phyloP scores from a whole-genome alignment of 2,797 vertebrate species.

The Tinamus major region DNA sequence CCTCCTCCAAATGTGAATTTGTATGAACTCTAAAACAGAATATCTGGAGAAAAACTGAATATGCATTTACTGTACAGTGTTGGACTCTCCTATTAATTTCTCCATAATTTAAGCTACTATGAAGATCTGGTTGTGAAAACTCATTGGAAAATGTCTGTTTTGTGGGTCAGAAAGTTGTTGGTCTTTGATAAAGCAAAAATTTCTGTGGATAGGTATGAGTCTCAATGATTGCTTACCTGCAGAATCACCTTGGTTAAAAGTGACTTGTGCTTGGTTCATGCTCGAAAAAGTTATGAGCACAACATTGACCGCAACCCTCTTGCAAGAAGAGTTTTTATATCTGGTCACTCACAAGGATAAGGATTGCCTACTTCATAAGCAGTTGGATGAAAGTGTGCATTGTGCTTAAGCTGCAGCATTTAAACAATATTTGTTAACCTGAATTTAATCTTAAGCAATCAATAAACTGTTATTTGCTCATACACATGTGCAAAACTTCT shows the following conservation, averaged over 20 bases:
- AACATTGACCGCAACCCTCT: background rate
- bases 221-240: background rate
- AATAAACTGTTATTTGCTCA: background rate
- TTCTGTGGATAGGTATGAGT: background rate
- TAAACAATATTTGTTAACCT: background rate
- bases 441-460: background rate
- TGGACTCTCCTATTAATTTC: background rate
- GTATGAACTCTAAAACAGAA: background rate
- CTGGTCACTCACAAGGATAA: background rate
- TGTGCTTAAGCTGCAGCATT: background rate
- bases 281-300: background rate
- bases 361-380: background rate
- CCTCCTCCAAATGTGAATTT: background rate
- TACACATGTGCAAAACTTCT: background rate
- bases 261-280: background rate
- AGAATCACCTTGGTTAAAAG: background rate
- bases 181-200: background rate
- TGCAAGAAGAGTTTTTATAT: background rate
- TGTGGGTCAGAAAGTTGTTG: background rate
- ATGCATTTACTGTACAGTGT: background rate
- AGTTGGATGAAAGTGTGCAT: background rate
- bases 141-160: background rate
- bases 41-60: background rate
- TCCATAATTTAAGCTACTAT: background rate
- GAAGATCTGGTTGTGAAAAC: background rate